Base-by-base conservation (phyloP, 2,888 invertebrate genomes). In the Agrotis clavis region DNA sequence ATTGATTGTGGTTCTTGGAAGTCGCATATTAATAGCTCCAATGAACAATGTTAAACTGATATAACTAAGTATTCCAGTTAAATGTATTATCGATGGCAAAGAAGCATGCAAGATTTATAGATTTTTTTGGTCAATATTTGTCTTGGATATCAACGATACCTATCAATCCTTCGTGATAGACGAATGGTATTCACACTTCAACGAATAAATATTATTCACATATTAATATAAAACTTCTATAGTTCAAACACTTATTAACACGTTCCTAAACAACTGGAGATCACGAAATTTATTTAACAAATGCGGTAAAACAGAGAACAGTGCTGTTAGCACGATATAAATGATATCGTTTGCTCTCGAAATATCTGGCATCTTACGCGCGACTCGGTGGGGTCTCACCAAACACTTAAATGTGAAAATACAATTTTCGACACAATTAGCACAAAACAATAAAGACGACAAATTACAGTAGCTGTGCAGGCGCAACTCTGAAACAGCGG, bases 211-310 rank as follows among this genome's bases (percentile, higher is more conserved):
- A 68, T 64, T 68, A 72, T 67, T 67, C 56, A 68, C 63, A n/a
- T 74, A 48, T 19, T 66, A 69, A 67, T 47, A 51, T 66, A 45
- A 19, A 74, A 83, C 73, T 59, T 62, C 30, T 60, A 56, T 41
- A 67, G 51, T 70, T 91, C 86, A 93, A 68, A 90, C 90, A 89
- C 93, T 92, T 77, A 93, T 92, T 73, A 90, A 79, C 85, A 91
- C 83, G 86, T 92, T 91, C 67, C 91, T 90, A 76, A 92, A 88
- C 65, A 91, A 88, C 78, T 88, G 88, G 62, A 90, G 86, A 87
- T 93, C 92, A 69, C 87, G 83, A 86, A 89, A 92, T 79, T 86
- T 90, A 74, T 90, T 79, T 75, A 92, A 74, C 56, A 94, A 86
- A 75, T 89, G 88, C 21, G 90, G 89, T 56, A 92, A 74, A 59